These are phyloP conservation scores for Amiota mariae DNA, from an alignment of 2,888 invertebrate species.

Conservation along the genomic window DNA sequence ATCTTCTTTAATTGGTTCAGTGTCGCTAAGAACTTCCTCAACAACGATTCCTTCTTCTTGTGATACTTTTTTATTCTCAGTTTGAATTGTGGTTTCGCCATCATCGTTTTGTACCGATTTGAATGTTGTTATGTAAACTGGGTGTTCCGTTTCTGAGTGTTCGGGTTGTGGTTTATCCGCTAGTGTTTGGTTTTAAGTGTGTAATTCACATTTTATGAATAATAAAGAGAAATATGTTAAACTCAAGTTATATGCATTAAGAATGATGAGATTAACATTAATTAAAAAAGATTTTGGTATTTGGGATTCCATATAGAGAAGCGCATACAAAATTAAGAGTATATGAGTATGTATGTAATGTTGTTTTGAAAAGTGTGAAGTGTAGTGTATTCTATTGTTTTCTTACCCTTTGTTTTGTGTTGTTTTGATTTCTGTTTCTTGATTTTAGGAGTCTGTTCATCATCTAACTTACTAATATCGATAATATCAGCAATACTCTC, in stretches of 20 bases:
- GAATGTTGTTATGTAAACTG: conserved; percentile 73
- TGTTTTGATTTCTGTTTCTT: conserved; percentile 64
- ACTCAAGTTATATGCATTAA: background rate
- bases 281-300: conserved; percentile 2
- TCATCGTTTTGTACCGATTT: conserved; percentile 72
- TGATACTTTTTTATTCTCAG: conserved; percentile 70
- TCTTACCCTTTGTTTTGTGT: conserved; percentile 71
- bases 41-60: conserved; percentile 71
- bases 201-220: conserved; percentile 3
- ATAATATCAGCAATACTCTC: conserved; percentile 69
- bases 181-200: conserved; percentile 37
- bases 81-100: conserved; percentile 70
- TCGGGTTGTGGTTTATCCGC: conserved; percentile 62
- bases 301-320: background rate
- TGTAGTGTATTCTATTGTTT: conserved; percentile 54
- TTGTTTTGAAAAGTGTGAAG: conserved; percentile 43
- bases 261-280: background rate
- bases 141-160: conserved; percentile 69
- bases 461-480: conserved; percentile 70
- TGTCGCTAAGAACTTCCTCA: conserved; percentile 72
- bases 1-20: conserved; percentile 64
- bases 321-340: conserved; percentile 36
- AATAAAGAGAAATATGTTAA: conserved; percentile 4
- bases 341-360: conserved; percentile 45
- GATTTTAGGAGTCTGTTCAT: conserved; percentile 60